Evolutionary conservation across 23 tunicate genomes (phyloP), one percentile per base, ranked within the genome.

Genomic region (Ciona savignyi): DNA sequence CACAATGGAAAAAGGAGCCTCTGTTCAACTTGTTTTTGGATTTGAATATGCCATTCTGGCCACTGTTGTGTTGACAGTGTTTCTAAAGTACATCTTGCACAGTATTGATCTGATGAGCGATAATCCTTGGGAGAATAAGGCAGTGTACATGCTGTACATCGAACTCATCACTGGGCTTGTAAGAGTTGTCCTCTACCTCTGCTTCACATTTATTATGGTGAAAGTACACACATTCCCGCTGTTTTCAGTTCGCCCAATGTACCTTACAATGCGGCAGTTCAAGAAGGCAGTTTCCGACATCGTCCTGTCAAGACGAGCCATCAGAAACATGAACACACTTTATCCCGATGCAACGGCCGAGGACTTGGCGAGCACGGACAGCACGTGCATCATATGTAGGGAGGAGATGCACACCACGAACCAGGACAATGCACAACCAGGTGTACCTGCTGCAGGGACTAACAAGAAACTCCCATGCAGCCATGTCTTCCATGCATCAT

Each of bases 71-170:
- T 67, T 86, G 26, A 75, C 99, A 15, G 82, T 87, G 9, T 82
- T 86, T 29, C 23, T 87, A 48, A 94, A 94, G 77, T 94, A 86
- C 62, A 26, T 83, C 60, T 78, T 94, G 9, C 99, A 94, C 71
- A 24, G 76, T 0, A 83, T 94, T 66, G 99, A 94, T 62, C 60
- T 94, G 4, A 94, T 81, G 48, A 94, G 95, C 35, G 99, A 94
- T 35, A 87, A 94, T 62, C 99, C 99, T 0, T 94, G 99, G 99
- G 99, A 94, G 78, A 94, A 94, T 62, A 94, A 94, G 68, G 89
- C 88, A 0, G 81, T 88, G 11, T 94, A 87, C 71, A 91, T 91
- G 97, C 83, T 91, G 1, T 85, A 91, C 72, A 82, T 85, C 67
- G 97, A 91, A 76, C 35, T 91, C 4, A 60, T 91, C 0, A 84